These are phyloP conservation scores for Plebejus melissa DNA, from an alignment of 2,888 invertebrate species.

Conservation along the genomic window DNA sequence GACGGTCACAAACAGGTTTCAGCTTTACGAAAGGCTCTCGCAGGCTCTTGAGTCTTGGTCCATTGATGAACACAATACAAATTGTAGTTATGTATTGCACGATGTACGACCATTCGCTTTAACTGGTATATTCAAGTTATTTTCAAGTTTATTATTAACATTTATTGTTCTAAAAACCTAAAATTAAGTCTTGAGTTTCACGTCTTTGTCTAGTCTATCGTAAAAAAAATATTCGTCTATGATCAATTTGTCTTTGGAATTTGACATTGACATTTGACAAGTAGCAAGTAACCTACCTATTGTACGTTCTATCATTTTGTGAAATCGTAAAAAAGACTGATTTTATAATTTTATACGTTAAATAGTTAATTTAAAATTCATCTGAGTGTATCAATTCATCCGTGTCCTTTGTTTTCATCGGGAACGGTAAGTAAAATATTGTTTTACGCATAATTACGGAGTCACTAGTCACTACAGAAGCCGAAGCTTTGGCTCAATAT, in stretches of 20 bases:
- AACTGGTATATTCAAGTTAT: no score
- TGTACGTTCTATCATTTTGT: conserved; percentile 27
- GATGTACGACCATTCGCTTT: no score
- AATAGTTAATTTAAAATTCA: conserved; percentile 31
- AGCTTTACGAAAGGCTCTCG: no score
- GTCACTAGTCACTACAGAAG: not conserved
- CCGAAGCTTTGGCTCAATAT: conserved; percentile 12
- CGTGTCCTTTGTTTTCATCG: not conserved
- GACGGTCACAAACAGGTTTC: no score
- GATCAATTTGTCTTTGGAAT: not conserved
- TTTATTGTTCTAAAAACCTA: no score
- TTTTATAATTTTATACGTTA: conserved; percentile 36
- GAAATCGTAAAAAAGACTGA: conserved; percentile 37
- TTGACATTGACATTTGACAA: conserved; percentile 13
- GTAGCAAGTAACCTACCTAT: conserved; percentile 38
- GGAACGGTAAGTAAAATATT: conserved; percentile 13
- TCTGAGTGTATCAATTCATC: not conserved
- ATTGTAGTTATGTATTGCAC: no score
- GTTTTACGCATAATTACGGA: not conserved
- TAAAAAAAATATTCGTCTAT: not conserved
- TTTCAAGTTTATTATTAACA: no score
- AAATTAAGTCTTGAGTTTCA: no score
- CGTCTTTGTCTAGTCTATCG: no score
- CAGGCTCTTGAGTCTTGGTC: no score
- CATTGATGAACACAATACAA: no score